A percentile compares a stretch with the other conserved stretches of the same genome.
Conservation (phyloP, 2,797 vertebrate genomes). For the Threskiornis aethiopicus region DNA sequence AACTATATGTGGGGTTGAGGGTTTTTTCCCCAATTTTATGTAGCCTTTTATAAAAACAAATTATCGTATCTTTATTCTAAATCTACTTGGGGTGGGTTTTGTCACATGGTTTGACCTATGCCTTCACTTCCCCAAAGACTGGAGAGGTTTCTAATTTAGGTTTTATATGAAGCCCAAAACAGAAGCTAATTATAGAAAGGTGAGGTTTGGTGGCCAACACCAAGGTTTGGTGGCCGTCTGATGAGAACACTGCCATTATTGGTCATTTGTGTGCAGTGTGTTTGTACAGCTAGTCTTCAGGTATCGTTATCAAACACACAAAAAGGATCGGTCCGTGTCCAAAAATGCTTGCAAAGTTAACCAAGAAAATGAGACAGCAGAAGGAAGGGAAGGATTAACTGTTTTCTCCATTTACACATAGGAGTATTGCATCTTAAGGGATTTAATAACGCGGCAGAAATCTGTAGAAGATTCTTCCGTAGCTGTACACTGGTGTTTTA, state of each 20-base stretch:
- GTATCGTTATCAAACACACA: not conserved
- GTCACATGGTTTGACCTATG: not conserved
- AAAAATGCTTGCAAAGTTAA: not conserved
- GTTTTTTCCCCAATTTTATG: not conserved
- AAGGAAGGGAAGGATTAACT: not conserved
- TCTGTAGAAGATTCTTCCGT: not conserved
- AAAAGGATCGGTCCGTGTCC: not conserved
- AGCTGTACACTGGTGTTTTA: not conserved
- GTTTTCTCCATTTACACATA: not conserved
- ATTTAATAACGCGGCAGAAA: not conserved
- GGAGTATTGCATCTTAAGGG: accelerated
- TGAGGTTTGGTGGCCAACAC: not conserved
- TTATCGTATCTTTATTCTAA: not conserved
- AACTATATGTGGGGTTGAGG: not conserved
- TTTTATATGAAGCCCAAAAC: accelerated
- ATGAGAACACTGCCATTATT: not conserved
- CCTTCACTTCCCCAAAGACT: not conserved
- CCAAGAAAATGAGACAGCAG: not conserved
- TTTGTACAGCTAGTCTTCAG: not conserved
- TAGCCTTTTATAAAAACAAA: not conserved
- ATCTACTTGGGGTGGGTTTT: not conserved
- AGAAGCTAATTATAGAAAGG: not conserved
- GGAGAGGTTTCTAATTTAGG: not conserved
- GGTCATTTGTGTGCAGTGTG: not conserved
- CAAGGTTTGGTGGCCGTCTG: not conserved